Conservation (phyloP, 2,888 invertebrate genomes). For the Xestia xanthographa region DNA sequence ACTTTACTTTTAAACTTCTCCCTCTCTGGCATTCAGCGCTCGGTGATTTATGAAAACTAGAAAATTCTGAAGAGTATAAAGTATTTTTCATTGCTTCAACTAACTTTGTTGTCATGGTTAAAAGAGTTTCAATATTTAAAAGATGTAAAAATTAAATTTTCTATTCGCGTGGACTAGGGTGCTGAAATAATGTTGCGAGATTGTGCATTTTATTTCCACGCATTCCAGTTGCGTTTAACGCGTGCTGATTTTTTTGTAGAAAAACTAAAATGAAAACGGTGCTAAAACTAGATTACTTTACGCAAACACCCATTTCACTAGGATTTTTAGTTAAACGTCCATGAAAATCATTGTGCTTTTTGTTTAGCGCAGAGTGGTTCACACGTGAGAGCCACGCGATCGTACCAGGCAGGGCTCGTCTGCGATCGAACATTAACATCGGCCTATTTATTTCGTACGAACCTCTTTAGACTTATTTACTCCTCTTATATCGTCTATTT, state of each 20-base stretch:
- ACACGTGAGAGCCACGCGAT: conserved; percentile 43
- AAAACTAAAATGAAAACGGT: conserved; percentile 33
- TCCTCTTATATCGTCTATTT: conserved; percentile 84
- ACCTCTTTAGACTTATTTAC: conserved; percentile 85
- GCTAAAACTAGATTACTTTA: conserved; percentile 44
- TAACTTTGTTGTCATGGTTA: conserved; percentile 79
- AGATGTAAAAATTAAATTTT: conserved; percentile 43
- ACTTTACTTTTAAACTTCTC: conserved; percentile 86
- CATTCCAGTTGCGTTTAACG: conserved; percentile 30
- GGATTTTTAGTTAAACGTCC: conserved; percentile 20
- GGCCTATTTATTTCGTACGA: conserved; percentile 78
- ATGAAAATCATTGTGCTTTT: conserved; percentile 46
- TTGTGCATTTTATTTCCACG: conserved; percentile 38
- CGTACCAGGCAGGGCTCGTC: conserved; percentile 61
- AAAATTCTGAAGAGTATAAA: conserved; percentile 81
- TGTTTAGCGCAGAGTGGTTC: conserved; percentile 15
- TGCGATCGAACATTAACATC: conserved; percentile 74
- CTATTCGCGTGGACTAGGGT: conserved; percentile 15
- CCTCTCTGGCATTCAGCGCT: conserved; percentile 82
- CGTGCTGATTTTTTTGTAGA: background rate
- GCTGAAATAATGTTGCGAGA: conserved; percentile 38
- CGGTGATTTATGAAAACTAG: conserved; percentile 88
- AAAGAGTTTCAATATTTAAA: conserved; percentile 73
- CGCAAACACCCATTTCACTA: conserved; percentile 41
- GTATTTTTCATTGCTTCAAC: conserved; percentile 81